Evolutionary conservation across 2,888 invertebrate species (phyloP), one percentile per base, ranked within the genome.

Genomic region (Blomia tropicalis): DNA sequence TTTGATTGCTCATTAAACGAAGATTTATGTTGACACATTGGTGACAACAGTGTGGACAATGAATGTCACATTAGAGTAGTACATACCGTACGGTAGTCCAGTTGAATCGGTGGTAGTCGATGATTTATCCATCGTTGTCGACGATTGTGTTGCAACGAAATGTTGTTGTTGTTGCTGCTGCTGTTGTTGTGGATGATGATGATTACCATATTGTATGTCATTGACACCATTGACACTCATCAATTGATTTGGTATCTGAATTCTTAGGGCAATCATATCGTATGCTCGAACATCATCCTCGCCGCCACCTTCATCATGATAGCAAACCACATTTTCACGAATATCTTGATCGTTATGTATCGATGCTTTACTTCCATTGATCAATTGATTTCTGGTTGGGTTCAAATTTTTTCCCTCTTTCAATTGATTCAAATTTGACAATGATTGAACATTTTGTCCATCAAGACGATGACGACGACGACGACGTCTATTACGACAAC

Each of bases 291-390:
- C 79, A 72, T 98, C 96, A 0, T 90, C 90, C 74, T 98, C 91
- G 72, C 96, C 96, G 72, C 95, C 95, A 19, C 96, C 96, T 74
- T 98, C 96, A 71, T 96, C 95, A 71, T 92, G 90, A 71, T 98
- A 96, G 69, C 90, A 89, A 69, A 96, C 89, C 66, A 98, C 92
- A 70, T 91, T 98, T 74, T 96, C 96, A 64, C 95, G 79, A 32
- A 93, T 91, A 72, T 96, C 93, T n/a, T n/a, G n/a, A 71, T 96
- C 93, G 68, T 91, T 83, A 3, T 77, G 76, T 14, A 5, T 7
- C 17, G 17, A 17, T 54, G 29, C 5, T 31, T 36, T 23, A 19
- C n/a, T 30, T 19, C 17, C 29, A 7, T 2, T 7, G 22, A 3
- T 30, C 22, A 22, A 17, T n/a, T 5, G 4, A 23, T 56, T 25